A percentile compares a stretch with the other conserved stretches of the same genome.
These are phyloP conservation scores for Rhagologus leucostigma DNA, from an alignment of 2,113 vertebrate genomes.

Conservation along the genomic window DNA sequence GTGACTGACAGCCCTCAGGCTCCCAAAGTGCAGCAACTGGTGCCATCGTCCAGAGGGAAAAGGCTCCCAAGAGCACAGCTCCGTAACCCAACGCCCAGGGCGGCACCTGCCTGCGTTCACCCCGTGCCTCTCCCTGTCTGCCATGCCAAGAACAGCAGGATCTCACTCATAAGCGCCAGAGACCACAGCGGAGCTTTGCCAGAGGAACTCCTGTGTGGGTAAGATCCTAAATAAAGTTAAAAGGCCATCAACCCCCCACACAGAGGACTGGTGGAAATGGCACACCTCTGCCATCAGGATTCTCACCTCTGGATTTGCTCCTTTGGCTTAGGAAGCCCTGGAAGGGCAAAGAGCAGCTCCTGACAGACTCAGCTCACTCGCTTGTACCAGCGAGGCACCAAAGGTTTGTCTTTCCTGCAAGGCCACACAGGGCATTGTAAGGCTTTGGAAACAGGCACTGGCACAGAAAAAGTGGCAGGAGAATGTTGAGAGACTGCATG, in stretches of 20 bases:
- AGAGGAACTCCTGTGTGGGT: neutral
- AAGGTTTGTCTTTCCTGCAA: neutral
- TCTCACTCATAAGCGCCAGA: fast-evolving
- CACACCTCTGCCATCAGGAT: neutral
- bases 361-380: neutral
- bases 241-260: neutral
- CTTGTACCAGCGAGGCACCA: fast-evolving
- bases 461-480: neutral
- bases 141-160: neutral
- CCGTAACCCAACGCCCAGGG: fast-evolving
- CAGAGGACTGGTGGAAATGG: neutral
- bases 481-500: neutral
- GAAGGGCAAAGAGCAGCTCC: neutral
- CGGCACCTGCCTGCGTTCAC: neutral
- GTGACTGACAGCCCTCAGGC: neutral
- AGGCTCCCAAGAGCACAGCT: neutral
- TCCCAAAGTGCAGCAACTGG: fast-evolving
- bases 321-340: neutral
- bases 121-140: neutral
- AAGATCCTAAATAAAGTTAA: neutral
- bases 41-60: neutral
- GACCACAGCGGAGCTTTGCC: neutral
- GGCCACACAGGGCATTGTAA: neutral
- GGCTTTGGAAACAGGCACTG: neutral
- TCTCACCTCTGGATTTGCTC: neutral